Evolutionary conservation across 2,888 invertebrate genomes (phyloP), one percentile per base, ranked within the genome.

Genomic region (Mythimna impura): DNA sequence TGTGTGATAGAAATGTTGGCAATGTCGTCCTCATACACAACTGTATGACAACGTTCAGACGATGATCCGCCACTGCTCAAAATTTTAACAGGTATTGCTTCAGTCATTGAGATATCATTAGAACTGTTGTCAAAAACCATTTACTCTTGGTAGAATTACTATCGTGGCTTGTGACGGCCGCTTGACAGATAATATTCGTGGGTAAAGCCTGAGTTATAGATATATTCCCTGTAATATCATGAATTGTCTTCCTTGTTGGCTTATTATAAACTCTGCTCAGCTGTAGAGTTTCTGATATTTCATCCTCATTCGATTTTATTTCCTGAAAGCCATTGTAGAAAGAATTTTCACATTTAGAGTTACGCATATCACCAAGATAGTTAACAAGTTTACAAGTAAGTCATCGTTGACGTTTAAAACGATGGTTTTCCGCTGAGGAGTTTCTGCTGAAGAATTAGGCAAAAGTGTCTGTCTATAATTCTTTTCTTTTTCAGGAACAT

Each of bases 351-450:
- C 71, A 60, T 66, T 85, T 82, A 14, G 86, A 74, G 14, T 55
- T 70, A 30, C 80, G 79, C 10, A 80, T 67, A 57, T 88, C 85
- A 52, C 88, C 87, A 10, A 88, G 60, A 77, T 94, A 93, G 81
- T 94, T 94, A n/a, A n/a, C n/a, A n/a, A n/a, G n/a, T n/a, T n/a
- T n/a, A n/a, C n/a, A n/a, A n/a, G n/a, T 0, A 94, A 86, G 81
- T 94, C 94, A 81, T 94, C 94, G 62, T 94, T 87, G 0, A 88
- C 83, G 78, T 95, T 93, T 4, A 94, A 72, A 40, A 92, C 87
- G 67, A 93, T 93, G n/a, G 92, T 92, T 86, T 93, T 94, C 36
- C 93, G 89, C 63, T 91, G 88, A 3, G 89, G 89, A 0, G 80
- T 79, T 57, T 79, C 85, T 10, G 68, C 25, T 54, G 76, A 65